A percentile compares a stretch with the other conserved stretches of the same genome.
phyloP scores from a whole-genome alignment of 2,888 invertebrate genomes.

The Melipona bicolor region DNA sequence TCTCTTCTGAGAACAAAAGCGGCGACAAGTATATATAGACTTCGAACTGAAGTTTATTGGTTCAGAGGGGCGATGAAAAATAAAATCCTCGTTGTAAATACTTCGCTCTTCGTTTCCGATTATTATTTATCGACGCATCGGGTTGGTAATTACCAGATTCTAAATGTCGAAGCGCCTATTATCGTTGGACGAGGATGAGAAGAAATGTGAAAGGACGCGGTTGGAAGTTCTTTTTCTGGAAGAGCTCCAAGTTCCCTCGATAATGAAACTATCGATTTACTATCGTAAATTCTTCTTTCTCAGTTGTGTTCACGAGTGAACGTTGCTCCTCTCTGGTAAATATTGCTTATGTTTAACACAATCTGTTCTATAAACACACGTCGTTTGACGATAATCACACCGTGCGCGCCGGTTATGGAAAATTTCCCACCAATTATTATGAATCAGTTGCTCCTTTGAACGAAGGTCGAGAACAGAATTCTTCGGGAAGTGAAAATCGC shows the following conservation, averaged over 20 bases:
- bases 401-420: background rate
- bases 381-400: background rate
- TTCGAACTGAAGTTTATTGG: too few relatives aligned
- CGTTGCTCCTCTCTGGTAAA: background rate
- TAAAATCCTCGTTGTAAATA: too few relatives aligned
- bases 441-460: background rate
- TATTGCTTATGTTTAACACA: background rate
- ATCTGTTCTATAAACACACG: background rate
- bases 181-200: background rate
- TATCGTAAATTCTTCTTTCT: slow-evolving; percentile 2
- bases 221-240: slow-evolving; percentile 18
- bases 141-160: background rate
- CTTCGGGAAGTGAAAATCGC: background rate
- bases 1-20: too few relatives aligned
- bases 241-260: slow-evolving; percentile 1
- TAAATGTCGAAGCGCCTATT: background rate
- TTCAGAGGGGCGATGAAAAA: too few relatives aligned
- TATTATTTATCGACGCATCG: too few relatives aligned
- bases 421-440: background rate
- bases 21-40: too few relatives aligned
- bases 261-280: slow-evolving; percentile 28
- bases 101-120: too few relatives aligned
- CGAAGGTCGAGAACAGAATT: background rate
- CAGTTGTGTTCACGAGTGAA: background rate
- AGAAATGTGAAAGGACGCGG: background rate